Conservation (phyloP, 2,113 vertebrate genomes). For the rabbit (Oryctolagus cuniculus) region mOryCun1.1 NC_091432.1:17405501-17406000, state of each 20-base stretch:
- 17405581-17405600: constrained; percentile 8
- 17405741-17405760: constrained; percentile 83
- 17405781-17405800: constrained; percentile 86
- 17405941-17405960: constrained; percentile 90
- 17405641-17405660: constrained; percentile 53
- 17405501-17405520: constrained; percentile 53
- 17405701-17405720: background rate
- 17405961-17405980: constrained; percentile 86
- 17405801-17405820: constrained; percentile 87
- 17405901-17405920: constrained; percentile 79
- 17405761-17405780: constrained; percentile 86
- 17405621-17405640: constrained; percentile 15
- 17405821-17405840: constrained; percentile 86
- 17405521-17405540: constrained; percentile 34
- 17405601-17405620: constrained; percentile 52
- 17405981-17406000: constrained; percentile 83
- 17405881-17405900: constrained; percentile 82
- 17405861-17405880: constrained; percentile 82
- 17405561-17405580: constrained; percentile 43
- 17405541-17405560: background rate
- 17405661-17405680: constrained; percentile 63
- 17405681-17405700: constrained; percentile 28
- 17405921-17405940: constrained; percentile 89
- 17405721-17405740: constrained; percentile 52
- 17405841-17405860: constrained; percentile 83